Base-by-base conservation (phyloP, 2,888 invertebrate species). In the Clusia tigrina region DNA sequence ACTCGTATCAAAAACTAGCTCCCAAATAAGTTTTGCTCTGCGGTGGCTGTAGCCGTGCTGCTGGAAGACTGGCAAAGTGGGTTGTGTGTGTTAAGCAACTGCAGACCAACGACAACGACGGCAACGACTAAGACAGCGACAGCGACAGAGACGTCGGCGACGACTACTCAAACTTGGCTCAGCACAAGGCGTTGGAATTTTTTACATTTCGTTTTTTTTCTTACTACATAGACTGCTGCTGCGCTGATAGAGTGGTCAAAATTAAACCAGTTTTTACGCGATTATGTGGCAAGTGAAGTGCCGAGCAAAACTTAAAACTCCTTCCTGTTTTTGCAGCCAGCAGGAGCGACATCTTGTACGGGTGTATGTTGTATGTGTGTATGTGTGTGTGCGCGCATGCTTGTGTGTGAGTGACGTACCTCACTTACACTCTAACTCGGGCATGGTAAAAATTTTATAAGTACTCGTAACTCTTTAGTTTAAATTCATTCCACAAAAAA, bases 251-350 rank as follows among this genome's bases (percentile, higher is more conserved):
- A 42, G 15, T 42, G 42, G 42, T 15, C 42, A 42, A 17, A 3
- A n/a, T 42, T 5, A 42, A 42, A 42, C 42, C n/a, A 10, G 42
- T 42, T 42, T 32, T 42, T 42, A 42, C n/a, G 42, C 42, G 42
- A 42, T 42, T 42, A 42, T 42, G 42, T 42, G 42, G 42, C 42
- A 42, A n/a, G 42, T 42, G 42, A 42, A 42, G 42, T 42, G 42
- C 42, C 42, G n/a, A 5, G n/a, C 6, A 42, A 42, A n/a, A n/a
- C n/a, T n/a, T 17, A n/a, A 42, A 5, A 10, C n/a, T 15, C 42
- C 42, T 42, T 5, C 42, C 32, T 32, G 32, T 32, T 32, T 32
- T 32, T 32, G 6, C 12, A 6, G 32, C 32, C 32, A 32, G 32
- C 32, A 9, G 32, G 32, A 32, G n/a, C n/a, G n/a, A n/a, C n/a